Conservation (phyloP, 1,140 invertebrate genomes). For the Hypothenemus hampei region DNA sequence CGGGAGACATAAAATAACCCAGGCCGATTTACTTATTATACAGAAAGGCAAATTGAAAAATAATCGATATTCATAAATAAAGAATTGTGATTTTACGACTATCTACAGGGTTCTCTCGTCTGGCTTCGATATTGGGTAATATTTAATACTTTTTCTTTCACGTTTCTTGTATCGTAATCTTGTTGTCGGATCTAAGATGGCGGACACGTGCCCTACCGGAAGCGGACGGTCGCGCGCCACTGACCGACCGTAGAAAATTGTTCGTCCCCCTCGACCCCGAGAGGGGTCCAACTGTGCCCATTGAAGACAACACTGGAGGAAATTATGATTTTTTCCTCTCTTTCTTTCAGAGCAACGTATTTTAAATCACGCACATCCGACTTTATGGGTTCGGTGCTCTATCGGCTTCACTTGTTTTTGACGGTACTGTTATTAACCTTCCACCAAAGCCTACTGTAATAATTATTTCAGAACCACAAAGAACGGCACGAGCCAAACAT, state of each 20-base stretch:
- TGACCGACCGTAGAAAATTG: conserved; percentile 40
- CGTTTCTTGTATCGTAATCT: too few species aligned
- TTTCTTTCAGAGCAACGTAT: conserved; percentile 23
- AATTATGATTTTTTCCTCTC: conserved; percentile 26
- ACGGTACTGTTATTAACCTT: too few species aligned
- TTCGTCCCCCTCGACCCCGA: conserved; percentile 15
- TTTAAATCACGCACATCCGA: conserved; percentile 25
- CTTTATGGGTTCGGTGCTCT: conserved; percentile 23
- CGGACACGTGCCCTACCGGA: conserved; percentile 44
- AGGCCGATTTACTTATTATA: conserved; percentile 20
- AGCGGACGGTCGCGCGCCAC: conserved; percentile 36
- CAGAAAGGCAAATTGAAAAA: conserved; percentile 17
- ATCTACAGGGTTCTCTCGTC: too few species aligned
- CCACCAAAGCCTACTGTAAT: too few species aligned
- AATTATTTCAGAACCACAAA: too few species aligned
- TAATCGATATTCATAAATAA: conserved; percentile 20
- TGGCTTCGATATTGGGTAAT: too few species aligned
- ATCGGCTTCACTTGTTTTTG: conserved; percentile 21
- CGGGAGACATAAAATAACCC: conserved; percentile 16
- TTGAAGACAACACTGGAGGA: conserved; percentile 25
- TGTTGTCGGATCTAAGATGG: conserved; percentile 32
- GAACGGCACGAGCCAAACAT: too few species aligned
- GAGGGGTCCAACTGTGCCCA: too few species aligned
- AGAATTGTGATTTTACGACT: conserved; percentile 7
- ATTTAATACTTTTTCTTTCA: too few species aligned